Base-by-base conservation (phyloP, 2,888 invertebrate genomes). In the Agrypnus murinus region DNA sequence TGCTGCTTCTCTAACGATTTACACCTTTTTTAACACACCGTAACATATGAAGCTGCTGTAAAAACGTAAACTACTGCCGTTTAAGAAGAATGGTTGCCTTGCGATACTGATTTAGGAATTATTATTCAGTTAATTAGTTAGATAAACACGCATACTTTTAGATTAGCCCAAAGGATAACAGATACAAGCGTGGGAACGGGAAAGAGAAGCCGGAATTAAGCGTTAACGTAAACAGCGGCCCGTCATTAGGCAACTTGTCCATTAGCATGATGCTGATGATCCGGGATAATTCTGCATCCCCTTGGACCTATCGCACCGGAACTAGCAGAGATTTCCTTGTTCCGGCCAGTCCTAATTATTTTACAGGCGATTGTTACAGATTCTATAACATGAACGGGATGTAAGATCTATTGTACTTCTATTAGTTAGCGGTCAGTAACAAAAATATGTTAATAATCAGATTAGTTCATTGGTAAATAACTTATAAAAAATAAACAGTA, bases 211-310 rank as follows among this genome's bases (percentile, higher is more conserved):
- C 76, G 77, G 79, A 79, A 81, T 80, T 75, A 77, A 77, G 78
- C 81, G 80, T 81, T 81, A 81, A 79, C 80, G 81, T 82, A 81
- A 81, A 82, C 82, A 82, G 78, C 75, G 79, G 77, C 81, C 79
- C 79, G 81, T 82, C 81, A 81, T 82, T 82, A 83, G 74, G 77
- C 80, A 79, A 80, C 81, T 82, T 82, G 81, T 82, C 81, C 80
- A 81, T 82, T 82, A 81, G 79, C 77, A 76, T 75, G 77, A 77
- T 75, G 79, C 75, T 78, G 81, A 81, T 81, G 80, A 79, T 80
- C 79, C 78, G 75, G 78, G 78, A 76, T 80, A 79, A 80, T 79
- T 78, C 78, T 72, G 71, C 79, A 78, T 79, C 79, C 80, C 81
- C 72, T 57, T 65, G 76, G 80, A 79, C 78, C 78, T 75, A 79